Evolutionary conservation across 2,888 invertebrate species (phyloP).

Genomic region (Lithophane ornitopus): DNA sequence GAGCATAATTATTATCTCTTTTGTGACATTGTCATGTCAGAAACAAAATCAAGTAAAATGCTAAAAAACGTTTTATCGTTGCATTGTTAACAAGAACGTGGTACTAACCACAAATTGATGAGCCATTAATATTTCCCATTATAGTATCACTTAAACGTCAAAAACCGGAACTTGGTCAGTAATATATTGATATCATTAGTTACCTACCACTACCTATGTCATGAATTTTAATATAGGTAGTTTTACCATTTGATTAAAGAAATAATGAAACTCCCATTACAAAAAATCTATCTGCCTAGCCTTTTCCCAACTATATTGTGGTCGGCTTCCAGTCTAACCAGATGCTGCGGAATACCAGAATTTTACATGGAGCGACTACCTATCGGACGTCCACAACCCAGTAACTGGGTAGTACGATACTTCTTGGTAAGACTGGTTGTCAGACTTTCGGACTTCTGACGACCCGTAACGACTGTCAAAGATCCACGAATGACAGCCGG

Average conservation of each 20-base stretch:
- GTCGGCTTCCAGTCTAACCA: no score
- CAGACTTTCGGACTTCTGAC: no score
- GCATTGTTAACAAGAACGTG: slow-evolving; percentile 37
- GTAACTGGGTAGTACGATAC: no score
- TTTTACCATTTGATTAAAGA: not conserved
- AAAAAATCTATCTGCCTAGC: no score
- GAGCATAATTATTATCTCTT: no score
- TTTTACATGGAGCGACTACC: no score
- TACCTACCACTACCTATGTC: not conserved
- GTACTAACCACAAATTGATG: slow-evolving; percentile 42
- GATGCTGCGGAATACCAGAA: no score
- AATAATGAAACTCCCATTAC: not conserved
- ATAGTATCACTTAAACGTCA: slow-evolving; percentile 15
- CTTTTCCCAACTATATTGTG: no score
- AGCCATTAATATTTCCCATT: slow-evolving; percentile 29
- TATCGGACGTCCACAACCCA: no score
- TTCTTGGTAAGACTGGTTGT: no score
- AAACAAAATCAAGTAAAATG: slow-evolving; percentile 20
- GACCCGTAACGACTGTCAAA: no score
- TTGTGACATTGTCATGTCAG: slow-evolving; percentile 1
- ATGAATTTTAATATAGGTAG: not conserved
- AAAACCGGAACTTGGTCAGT: slow-evolving; percentile 49
- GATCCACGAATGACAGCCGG: no score
- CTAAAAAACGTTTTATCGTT: slow-evolving; percentile 13
- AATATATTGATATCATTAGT: slow-evolving; percentile 11